phyloP scores from a whole-genome alignment of 2,113 vertebrate species.

The Sinocyclocheilus rhinocerous region DNA sequence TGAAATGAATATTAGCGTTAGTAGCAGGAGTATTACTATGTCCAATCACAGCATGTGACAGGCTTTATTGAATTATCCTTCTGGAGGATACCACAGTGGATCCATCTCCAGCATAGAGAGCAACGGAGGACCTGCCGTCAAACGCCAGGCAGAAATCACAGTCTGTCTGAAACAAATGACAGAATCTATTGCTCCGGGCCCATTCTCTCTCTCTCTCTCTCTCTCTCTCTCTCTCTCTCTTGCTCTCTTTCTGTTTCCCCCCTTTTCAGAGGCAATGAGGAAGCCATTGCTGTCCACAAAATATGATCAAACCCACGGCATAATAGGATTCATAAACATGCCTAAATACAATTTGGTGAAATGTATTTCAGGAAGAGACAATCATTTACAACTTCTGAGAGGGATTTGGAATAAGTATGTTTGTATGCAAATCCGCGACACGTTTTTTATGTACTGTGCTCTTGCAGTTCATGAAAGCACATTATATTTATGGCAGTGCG shows the following conservation, averaged over 20 bases:
- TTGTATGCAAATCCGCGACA: conserved; percentile 86
- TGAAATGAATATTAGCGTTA: conserved; percentile 44
- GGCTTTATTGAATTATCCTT: conserved; percentile 76
- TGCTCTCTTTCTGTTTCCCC: conserved; percentile 44
- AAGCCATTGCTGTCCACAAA: conserved; percentile 88
- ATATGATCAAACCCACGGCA: conserved; percentile 86
- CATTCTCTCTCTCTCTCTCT: conserved; percentile 64
- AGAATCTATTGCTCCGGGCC: conserved; percentile 87
- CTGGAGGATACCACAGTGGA: conserved; percentile 67
- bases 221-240: conserved; percentile 5
- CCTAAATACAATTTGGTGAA: conserved; percentile 97
- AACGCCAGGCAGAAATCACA: conserved; percentile 75
- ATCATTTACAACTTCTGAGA: conserved; percentile 95
- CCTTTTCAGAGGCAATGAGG: conserved; percentile 74
- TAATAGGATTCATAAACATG: conserved; percentile 98
- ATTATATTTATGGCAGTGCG: conserved; percentile 87
- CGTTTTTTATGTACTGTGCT: conserved; percentile 90
- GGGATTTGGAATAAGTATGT: conserved; percentile 88
- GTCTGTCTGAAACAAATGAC: conserved; percentile 83
- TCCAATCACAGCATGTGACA: conserved; percentile 66
- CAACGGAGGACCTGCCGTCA: conserved; percentile 76
- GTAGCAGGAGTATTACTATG: conserved; percentile 44
- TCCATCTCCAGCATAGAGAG: conserved; percentile 68
- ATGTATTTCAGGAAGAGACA: conserved; percentile 95
- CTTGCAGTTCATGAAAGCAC: conserved; percentile 90